phyloP scores from a whole-genome alignment of 2,888 invertebrate genomes.

The Drosophila anomelani region DNA sequence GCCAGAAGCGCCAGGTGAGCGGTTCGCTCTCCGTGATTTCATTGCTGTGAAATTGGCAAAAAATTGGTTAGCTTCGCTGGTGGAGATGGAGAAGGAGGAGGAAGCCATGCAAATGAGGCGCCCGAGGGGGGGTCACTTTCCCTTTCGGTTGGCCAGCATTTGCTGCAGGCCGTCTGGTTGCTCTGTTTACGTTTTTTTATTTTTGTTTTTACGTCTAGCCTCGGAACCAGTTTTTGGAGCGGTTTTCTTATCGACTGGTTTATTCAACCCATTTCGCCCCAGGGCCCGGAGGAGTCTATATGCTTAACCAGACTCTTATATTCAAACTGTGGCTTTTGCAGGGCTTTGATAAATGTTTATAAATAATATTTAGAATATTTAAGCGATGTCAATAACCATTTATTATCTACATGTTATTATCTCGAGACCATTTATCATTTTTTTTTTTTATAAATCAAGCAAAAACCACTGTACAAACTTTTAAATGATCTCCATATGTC shows the following conservation, averaged over 20 bases:
- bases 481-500: background rate
- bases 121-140: slow-evolving; percentile 56
- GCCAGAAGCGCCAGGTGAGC: slow-evolving; percentile 90
- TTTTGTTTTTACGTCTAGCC: slow-evolving; percentile 43
- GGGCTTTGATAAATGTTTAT: background rate
- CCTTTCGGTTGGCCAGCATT: slow-evolving; percentile 43
- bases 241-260: slow-evolving; percentile 58
- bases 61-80: background rate
- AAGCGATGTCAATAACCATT: background rate
- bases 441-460: background rate
- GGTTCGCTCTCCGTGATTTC: slow-evolving; percentile 82
- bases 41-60: slow-evolving; percentile 54
- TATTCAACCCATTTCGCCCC: slow-evolving; percentile 26
- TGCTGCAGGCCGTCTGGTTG: slow-evolving; percentile 21
- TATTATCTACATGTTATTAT: too few species aligned
- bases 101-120: slow-evolving; percentile 33
- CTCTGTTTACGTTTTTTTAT: slow-evolving; percentile 11
- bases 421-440: too few species aligned
- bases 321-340: background rate
- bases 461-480: background rate
- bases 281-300: slow-evolving; percentile 12
- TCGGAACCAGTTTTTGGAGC: slow-evolving; percentile 64
- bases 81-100: background rate
- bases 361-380: background rate
- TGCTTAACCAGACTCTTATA: background rate